Percentiles rank a stretch among this genome's conserved stretches.
phyloP scores from a whole-genome alignment of 2,113 vertebrate genomes.

The Calidris pugnax region DNA sequence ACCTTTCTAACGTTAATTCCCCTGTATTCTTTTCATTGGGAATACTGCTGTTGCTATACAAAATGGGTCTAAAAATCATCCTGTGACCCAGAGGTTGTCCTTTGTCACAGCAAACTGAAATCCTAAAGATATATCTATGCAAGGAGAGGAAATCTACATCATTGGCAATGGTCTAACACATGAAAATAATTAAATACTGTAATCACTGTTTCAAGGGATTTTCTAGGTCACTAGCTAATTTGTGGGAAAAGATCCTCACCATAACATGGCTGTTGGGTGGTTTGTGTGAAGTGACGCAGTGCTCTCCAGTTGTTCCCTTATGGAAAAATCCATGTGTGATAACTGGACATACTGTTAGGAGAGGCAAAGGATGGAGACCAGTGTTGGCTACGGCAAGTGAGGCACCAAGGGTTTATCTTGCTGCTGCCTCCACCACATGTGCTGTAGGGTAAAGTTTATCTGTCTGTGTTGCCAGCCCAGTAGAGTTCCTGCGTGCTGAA shows the following conservation, averaged over 20 bases:
- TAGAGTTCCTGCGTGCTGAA: neutral
- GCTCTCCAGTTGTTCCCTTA: neutral
- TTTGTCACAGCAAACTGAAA: neutral
- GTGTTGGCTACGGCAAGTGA: neutral
- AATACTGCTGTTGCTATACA: neutral
- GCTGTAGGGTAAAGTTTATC: neutral
- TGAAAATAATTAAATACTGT: neutral
- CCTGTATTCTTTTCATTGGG: neutral
- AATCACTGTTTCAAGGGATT: neutral
- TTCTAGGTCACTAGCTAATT: neutral
- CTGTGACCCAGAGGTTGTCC: neutral
- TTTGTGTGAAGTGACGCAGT: neutral
- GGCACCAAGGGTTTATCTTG: neutral
- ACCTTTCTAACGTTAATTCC: neutral
- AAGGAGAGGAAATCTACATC: neutral
- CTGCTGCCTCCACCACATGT: neutral
- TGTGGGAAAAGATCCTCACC: neutral
- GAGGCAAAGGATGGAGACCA: neutral
- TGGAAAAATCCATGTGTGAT: neutral
- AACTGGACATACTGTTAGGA: neutral
- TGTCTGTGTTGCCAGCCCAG: accelerated
- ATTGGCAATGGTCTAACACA: neutral
- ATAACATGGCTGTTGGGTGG: neutral
- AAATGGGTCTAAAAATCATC: neutral
- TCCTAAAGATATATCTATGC: neutral